Conservation (phyloP, 2,888 invertebrate genomes). For the Disparrhopalites patrizii region DNA sequence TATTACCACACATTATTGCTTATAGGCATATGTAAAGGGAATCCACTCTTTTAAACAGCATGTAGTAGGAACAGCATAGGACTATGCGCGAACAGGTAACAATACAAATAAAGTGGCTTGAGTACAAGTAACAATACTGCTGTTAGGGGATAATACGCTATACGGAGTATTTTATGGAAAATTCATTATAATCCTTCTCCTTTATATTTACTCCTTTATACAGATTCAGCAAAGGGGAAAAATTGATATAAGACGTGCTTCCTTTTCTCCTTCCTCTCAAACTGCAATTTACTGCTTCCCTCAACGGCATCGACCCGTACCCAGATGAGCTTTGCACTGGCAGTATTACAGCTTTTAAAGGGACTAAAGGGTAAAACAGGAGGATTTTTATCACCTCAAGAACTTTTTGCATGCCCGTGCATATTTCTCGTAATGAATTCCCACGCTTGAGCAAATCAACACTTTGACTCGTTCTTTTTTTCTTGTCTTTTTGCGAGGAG, state of each 20-base stretch:
- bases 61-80: no score
- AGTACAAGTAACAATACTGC: no score
- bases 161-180: no score
- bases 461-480: not conserved
- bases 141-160: no score
- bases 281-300: not conserved
- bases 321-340: not conserved
- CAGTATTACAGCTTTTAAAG: not conserved
- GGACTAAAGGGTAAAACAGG: conserved; percentile 2
- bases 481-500: not conserved
- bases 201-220: no score
- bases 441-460: conserved; percentile 15
- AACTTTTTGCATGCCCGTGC: not conserved
- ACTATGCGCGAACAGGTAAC: no score
- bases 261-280: not conserved
- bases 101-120: no score
- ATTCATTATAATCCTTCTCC: no score
- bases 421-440: not conserved
- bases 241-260: conserved; percentile 6
- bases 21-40: no score
- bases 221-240: no score
- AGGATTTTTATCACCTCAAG: conserved; percentile 4
- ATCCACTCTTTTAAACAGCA: no score
- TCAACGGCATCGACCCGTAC: conserved; percentile 8
- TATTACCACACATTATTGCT: no score